Percentiles rank a stretch among this genome's conserved stretches.
Evolutionary conservation across 2,113 vertebrate genomes (phyloP).

Genomic region (Triplophysa tibetana): DNA sequence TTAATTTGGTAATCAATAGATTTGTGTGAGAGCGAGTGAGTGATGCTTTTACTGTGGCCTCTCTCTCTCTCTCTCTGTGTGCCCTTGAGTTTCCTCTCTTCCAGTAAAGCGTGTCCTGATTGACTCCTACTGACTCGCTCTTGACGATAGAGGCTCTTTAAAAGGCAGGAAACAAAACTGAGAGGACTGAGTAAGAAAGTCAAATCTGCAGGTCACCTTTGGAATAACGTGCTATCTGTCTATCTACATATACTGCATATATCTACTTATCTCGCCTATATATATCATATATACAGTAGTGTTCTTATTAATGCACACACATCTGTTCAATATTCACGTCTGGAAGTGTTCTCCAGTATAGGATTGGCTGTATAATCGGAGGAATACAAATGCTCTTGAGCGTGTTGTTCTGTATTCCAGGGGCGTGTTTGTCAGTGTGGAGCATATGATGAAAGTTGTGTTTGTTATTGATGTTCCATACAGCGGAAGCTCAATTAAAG

Average conservation of each 20-base stretch:
- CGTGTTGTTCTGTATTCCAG: neutral
- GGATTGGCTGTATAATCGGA: neutral
- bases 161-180: neutral
- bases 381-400: neutral
- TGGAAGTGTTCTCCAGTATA: neutral
- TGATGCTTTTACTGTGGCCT: constrained; percentile 68
- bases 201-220: neutral
- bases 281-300: too few species aligned
- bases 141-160: neutral
- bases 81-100: constrained; percentile 63
- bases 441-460: neutral
- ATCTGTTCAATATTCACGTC: too few species aligned
- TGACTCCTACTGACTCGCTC: constrained; percentile 62
- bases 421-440: neutral
- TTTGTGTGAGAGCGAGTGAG: constrained; percentile 64
- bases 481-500: neutral
- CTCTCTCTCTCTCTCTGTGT: constrained; percentile 45
- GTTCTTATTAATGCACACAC: too few species aligned
- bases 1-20: constrained; percentile 73
- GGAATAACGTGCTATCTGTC: neutral
- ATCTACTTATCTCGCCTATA: too few species aligned
- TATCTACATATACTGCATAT: too few species aligned
- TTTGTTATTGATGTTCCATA: constrained; percentile 21
- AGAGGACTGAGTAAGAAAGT: neutral
- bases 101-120: constrained; percentile 59